phyloP scores from a whole-genome alignment of 2,888 invertebrate species.

The Stenichneumon culpator region DNA sequence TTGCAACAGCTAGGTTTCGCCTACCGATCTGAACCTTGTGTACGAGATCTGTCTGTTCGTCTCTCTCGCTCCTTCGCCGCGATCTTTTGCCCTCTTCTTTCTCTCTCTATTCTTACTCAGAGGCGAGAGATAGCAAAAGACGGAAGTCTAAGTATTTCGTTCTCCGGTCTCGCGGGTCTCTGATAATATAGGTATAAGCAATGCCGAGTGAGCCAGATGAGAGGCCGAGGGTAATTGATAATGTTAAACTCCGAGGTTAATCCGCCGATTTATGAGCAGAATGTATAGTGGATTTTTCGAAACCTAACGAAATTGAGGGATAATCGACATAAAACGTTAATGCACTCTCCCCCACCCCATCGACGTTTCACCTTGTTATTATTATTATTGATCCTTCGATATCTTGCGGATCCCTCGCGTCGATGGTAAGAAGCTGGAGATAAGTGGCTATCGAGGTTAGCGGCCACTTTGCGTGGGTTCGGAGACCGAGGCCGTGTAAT shows the following conservation, averaged over 20 bases:
- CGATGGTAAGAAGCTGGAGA: conserved; percentile 62
- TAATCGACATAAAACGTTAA: conserved; percentile 71
- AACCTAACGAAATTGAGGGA: conserved; percentile 72
- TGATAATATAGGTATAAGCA: conserved; percentile 4
- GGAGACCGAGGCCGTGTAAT: conserved; percentile 36
- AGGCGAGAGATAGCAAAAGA: conserved; percentile 51
- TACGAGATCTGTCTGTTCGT: conserved; percentile 47
- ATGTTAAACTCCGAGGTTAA: conserved; percentile 82
- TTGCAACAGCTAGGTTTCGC: conserved; percentile 46
- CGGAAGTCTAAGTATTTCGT: conserved; percentile 56
- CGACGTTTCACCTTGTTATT: conserved; percentile 55
- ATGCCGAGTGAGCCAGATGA: conserved; percentile 33
- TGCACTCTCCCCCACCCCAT: conserved; percentile 67
- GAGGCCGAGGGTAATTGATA: conserved; percentile 82
- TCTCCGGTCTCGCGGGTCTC: conserved; percentile 60
- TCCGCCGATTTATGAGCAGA: conserved; percentile 82
- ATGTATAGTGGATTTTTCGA: conserved; percentile 76
- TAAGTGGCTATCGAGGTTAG: conserved; percentile 71
- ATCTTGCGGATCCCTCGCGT: conserved; percentile 58
- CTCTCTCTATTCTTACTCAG: conserved; percentile 62
- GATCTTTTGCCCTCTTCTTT: conserved; percentile 56
- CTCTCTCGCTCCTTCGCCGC: conserved; percentile 48
- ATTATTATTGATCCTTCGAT: conserved; percentile 64
- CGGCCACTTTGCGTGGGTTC: conserved; percentile 65
- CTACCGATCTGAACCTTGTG: conserved; percentile 66